Base-by-base conservation (phyloP, 2,113 vertebrate species). In the Gavialis gangeticus region DNA sequence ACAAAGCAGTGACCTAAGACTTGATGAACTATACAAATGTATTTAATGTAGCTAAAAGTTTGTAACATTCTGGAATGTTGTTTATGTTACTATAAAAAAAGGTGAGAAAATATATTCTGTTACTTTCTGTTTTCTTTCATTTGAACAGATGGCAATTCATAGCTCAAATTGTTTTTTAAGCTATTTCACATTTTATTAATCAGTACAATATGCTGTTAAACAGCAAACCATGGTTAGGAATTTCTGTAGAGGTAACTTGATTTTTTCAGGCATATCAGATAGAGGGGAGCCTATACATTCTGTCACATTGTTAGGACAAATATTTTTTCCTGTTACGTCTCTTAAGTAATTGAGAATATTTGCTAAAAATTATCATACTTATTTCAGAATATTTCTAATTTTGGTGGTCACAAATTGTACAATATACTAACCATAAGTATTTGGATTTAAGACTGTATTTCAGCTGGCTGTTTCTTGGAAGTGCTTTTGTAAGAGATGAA, bases 101-200 rank as follows among this genome's bases (percentile, higher is more conserved):
- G 97, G 97, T 98, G 98, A 98, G 97, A 98, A 98, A 98, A 98
- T 97, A 97, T 96, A 98, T 96, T 97, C 97, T 89, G 97, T 97
- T 98, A 95, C 97, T 98, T 98, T 98, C 97, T 97, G 94, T 96
- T 98, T 89, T 85, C 82, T 95, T 83, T 87, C 91, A 94, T 96
- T 95, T 94, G 97, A 98, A 96, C 98, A 98, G 97, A 98, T 98
- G 97, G 97, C 93, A 88, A 98, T 97, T 98, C 87, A 95, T 97
- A 97, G 97, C 97, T 98, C 97, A 97, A 97, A 98, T 97, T 97
- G 97, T 92, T 98, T 98, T 97, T 98, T 90, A 97, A 98, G 97
- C 95, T 95, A 96, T 98, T 97, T 98, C 97, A 97, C 96, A 81
- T 98, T 98, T 98, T 98, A 97, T 97, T 98, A 98, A 98, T 98